phyloP scores from a whole-genome alignment of 2,888 invertebrate genomes.

The Apamea sordens region DNA sequence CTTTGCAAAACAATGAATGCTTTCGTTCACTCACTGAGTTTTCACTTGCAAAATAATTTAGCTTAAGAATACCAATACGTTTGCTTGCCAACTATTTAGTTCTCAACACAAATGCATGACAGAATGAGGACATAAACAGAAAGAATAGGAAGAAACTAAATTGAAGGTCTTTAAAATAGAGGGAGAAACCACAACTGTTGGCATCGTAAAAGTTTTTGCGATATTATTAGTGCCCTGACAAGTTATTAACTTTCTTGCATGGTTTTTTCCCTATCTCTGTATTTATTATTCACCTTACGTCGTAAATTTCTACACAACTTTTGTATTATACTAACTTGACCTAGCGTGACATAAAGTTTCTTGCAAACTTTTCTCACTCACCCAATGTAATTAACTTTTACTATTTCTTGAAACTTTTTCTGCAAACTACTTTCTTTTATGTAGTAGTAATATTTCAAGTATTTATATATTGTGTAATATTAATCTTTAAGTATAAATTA shows the following conservation, averaged over 20 bases:
- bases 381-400: constrained; percentile 8
- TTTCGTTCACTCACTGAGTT: constrained; percentile 59
- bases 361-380: not conserved
- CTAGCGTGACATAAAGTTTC: not conserved
- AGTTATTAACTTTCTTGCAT: constrained; percentile 40
- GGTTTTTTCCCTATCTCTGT: constrained; percentile 22
- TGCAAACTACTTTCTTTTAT: not conserved
- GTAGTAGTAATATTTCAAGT: not conserved
- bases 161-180: constrained; percentile 20
- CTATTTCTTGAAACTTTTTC: not conserved
- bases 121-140: constrained; percentile 2
- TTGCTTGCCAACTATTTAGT: constrained; percentile 37
- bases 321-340: constrained; percentile 6
- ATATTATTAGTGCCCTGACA: constrained; percentile 17
- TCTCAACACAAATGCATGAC: constrained; percentile 31
- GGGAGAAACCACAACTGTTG: constrained; percentile 1
- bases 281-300: constrained; percentile 27
- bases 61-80: constrained; percentile 30
- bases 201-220: constrained; percentile 23
- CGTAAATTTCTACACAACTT: constrained; percentile 23
- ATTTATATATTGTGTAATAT: too few species aligned
- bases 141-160: not conserved
- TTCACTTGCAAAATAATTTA: constrained; percentile 44
- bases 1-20: constrained; percentile 57
- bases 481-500: not conserved